Evolutionary conservation across 2,113 vertebrate species (phyloP).

Genomic region (Lipophrys pholis): DNA sequence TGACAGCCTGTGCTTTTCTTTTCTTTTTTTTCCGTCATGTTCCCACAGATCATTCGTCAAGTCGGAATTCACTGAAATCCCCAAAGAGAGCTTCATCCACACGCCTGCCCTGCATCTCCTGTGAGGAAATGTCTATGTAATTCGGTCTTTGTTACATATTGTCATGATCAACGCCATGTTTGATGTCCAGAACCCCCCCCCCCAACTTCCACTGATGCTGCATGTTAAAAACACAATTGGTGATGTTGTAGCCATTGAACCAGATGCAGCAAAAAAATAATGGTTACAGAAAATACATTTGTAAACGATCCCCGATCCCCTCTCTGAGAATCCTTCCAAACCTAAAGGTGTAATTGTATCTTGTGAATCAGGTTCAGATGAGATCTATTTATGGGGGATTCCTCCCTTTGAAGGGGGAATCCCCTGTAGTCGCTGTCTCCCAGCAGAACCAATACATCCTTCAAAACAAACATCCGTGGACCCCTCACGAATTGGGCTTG

Average conservation of each 20-base stretch:
- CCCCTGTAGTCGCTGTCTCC: conserved; percentile 21
- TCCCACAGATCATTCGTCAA: conserved; percentile 87
- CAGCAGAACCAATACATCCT: conserved; percentile 15
- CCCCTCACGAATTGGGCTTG: not conserved
- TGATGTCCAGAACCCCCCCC: conserved; percentile 27
- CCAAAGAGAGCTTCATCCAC: conserved; percentile 89
- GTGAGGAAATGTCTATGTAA: conserved; percentile 86
- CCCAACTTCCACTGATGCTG: not conserved
- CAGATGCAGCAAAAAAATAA: not conserved
- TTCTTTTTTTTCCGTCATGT: conserved; percentile 19
- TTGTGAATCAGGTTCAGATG: not conserved
- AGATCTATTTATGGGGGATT: conserved; percentile 35
- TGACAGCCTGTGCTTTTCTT: conserved; percentile 8
- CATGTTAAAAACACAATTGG: not conserved
- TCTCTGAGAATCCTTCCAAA: not conserved
- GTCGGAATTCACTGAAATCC: conserved; percentile 82
- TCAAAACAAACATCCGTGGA: conserved; percentile 39
- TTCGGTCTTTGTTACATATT: conserved; percentile 57
- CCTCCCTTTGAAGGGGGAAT: conserved; percentile 48
- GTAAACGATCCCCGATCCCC: not conserved
- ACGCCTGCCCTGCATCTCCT: conserved; percentile 97
- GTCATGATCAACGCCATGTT: conserved; percentile 70
- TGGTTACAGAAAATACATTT: not conserved
- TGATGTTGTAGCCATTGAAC: not conserved
- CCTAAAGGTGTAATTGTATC: not conserved